Conservation (phyloP, 2,113 vertebrate species). For the Mola mola region DNA sequence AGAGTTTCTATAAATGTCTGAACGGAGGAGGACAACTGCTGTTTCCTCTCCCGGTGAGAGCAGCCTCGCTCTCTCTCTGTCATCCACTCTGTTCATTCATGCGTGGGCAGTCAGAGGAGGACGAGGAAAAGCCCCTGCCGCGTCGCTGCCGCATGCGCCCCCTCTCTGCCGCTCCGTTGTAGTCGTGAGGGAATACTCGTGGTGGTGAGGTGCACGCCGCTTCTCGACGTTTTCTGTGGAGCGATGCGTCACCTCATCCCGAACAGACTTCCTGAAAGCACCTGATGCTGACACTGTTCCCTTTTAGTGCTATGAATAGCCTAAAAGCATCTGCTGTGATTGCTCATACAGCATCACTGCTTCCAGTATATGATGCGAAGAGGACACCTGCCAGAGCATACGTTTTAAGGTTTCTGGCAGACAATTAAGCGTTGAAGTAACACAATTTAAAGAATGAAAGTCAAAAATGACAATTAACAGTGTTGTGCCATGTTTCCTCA, state of each 20-base stretch:
- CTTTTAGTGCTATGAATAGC: slow-evolving; percentile 38
- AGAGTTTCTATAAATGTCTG: slow-evolving; percentile 33
- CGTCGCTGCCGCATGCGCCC: slow-evolving; percentile 16
- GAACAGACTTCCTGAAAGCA: slow-evolving; percentile 53
- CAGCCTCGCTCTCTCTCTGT: too few species aligned
- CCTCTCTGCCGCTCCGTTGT: slow-evolving; percentile 33
- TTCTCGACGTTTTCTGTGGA: slow-evolving; percentile 53
- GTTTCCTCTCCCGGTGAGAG: too few species aligned
- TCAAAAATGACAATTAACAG: too few species aligned
- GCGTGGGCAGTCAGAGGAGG: slow-evolving; percentile 63
- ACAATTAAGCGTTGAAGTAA: too few species aligned
- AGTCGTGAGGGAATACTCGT: slow-evolving; percentile 80
- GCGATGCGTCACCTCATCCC: slow-evolving; percentile 73
- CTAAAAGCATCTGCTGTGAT: slow-evolving; percentile 38
- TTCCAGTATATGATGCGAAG: too few species aligned
- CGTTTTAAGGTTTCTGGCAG: too few species aligned
- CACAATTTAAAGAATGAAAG: too few species aligned
- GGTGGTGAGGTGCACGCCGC: slow-evolving; percentile 56
- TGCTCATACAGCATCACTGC: slow-evolving; percentile 20
- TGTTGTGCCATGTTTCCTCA: too few species aligned
- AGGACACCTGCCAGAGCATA: too few species aligned
- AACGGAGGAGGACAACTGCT: too few species aligned
- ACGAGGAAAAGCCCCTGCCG: slow-evolving; percentile 76
- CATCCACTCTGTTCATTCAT: slow-evolving; percentile 70
- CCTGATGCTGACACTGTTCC: slow-evolving; percentile 62